Conservation (phyloP, 2,888 invertebrate species). For the Oligia latruncula region DNA sequence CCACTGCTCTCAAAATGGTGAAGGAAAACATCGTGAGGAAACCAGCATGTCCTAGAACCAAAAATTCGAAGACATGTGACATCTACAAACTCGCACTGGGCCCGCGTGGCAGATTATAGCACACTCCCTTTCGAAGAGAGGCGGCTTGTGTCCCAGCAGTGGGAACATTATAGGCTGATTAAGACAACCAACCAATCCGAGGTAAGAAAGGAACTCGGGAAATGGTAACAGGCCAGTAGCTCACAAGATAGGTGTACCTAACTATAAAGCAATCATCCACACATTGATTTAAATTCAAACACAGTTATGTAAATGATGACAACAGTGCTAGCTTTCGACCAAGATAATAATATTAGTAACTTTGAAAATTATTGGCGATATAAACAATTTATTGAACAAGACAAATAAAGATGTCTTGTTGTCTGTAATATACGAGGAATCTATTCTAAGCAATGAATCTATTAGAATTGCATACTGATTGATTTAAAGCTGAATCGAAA, state of each 20-base stretch:
- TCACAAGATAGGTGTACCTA: background rate
- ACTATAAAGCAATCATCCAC: conserved; percentile 19
- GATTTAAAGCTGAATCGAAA: conserved; percentile 13
- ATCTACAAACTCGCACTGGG: background rate
- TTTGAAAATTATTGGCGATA: conserved; percentile 39
- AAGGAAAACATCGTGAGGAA: background rate
- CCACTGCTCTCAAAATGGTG: background rate
- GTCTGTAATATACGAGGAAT: conserved; percentile 28
- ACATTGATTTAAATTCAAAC: conserved; percentile 37
- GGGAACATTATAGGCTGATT: background rate
- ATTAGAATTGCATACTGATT: conserved; percentile 24
- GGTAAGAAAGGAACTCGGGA: background rate
- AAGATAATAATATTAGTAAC: conserved; percentile 38
- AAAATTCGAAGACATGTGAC: background rate
- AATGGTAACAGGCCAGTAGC: background rate
- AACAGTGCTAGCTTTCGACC: conserved; percentile 35
- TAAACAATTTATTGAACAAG: conserved; percentile 39
- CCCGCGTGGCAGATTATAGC: background rate
- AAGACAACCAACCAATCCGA: background rate
- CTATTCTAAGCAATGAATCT: conserved; percentile 28
- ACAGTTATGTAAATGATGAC: conserved; percentile 48
- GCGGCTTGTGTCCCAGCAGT: background rate
- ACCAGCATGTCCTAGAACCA: background rate
- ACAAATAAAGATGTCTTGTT: conserved; percentile 37
- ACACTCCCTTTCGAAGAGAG: background rate